Evolutionary conservation across 2,113 vertebrate genomes (phyloP).

Genomic region (Ondatra zibethicus): DNA sequence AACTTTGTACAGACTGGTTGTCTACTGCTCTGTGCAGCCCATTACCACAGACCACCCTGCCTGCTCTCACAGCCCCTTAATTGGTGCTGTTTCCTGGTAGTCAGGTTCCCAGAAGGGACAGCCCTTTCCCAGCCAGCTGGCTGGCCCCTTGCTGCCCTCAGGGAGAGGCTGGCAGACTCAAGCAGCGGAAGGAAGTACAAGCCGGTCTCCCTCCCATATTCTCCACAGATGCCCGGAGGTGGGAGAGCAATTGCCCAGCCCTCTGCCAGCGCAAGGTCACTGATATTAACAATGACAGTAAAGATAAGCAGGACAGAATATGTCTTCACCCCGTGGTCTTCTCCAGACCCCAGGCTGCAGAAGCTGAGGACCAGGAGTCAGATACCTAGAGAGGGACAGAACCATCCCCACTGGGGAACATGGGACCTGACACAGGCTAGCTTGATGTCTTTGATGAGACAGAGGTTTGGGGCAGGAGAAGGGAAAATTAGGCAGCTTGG

Average conservation of each 20-base stretch:
- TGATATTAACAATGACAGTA: neutral
- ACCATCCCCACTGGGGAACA: neutral
- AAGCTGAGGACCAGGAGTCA: neutral
- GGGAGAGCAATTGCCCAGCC: neutral
- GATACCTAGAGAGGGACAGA: neutral
- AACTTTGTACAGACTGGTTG: neutral
- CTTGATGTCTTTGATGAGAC: neutral
- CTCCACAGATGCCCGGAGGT: neutral
- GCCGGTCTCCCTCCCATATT: neutral
- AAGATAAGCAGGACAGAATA: neutral
- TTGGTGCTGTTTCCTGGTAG: neutral
- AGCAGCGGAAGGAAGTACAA: neutral
- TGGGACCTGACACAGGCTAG: neutral
- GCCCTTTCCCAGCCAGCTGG: slow-evolving; percentile 22
- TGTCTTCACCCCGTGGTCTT: neutral
- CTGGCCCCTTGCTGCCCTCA: neutral
- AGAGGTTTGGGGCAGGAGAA: neutral
- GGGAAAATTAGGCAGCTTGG: neutral
- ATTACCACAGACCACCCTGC: neutral
- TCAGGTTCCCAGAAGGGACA: slow-evolving; percentile 50
- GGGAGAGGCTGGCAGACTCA: neutral
- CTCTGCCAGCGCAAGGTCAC: neutral
- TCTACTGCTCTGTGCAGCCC: neutral
- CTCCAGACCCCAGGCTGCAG: neutral
- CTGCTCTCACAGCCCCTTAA: neutral